Percentiles rank a stretch among this genome's conserved stretches.
phyloP scores from a whole-genome alignment of 2,113 vertebrate species.

The Notothenia rossii region DNA sequence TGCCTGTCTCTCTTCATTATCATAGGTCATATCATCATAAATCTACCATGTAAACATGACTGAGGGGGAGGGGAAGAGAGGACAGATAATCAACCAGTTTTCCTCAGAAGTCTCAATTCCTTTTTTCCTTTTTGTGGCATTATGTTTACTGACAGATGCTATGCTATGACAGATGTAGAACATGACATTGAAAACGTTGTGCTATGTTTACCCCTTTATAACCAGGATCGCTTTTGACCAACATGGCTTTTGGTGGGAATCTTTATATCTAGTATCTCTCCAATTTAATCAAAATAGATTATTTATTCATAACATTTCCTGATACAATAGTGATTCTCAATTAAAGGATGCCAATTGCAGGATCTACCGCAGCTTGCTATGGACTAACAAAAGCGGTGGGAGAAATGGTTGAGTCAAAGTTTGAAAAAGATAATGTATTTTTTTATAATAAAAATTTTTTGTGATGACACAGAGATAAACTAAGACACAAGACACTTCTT shows the following conservation, averaged over 20 bases:
- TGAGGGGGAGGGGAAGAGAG: slow-evolving; percentile 9
- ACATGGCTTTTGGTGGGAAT: neutral
- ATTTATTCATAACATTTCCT: too few relatives aligned
- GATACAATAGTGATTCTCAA: too few relatives aligned
- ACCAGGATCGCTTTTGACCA: slow-evolving; percentile 22
- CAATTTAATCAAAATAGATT: too few relatives aligned
- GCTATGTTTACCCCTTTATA: slow-evolving; percentile 28
- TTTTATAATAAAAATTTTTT: too few relatives aligned
- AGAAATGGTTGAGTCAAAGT: too few relatives aligned
- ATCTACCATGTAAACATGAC: slow-evolving; percentile 63
- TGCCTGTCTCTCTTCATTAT: slow-evolving; percentile 43
- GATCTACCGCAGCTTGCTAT: too few relatives aligned
- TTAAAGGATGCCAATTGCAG: too few relatives aligned
- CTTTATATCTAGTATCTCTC: too few relatives aligned
- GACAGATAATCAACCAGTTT: slow-evolving; percentile 38
- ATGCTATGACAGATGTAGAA: slow-evolving; percentile 72
- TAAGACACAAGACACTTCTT: too few relatives aligned
- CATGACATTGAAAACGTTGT: slow-evolving; percentile 69
- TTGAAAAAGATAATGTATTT: too few relatives aligned
- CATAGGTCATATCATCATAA: slow-evolving; percentile 63
- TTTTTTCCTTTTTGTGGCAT: slow-evolving; percentile 49
- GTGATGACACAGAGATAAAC: too few relatives aligned
- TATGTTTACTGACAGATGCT: slow-evolving; percentile 67
- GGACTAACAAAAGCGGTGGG: too few relatives aligned
- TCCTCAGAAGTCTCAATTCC: slow-evolving; percentile 31